A percentile compares a stretch with the other conserved stretches of the same genome.
Evolutionary conservation across 2,888 invertebrate genomes (phyloP).

Genomic region (Phyllotreta striolata): DNA sequence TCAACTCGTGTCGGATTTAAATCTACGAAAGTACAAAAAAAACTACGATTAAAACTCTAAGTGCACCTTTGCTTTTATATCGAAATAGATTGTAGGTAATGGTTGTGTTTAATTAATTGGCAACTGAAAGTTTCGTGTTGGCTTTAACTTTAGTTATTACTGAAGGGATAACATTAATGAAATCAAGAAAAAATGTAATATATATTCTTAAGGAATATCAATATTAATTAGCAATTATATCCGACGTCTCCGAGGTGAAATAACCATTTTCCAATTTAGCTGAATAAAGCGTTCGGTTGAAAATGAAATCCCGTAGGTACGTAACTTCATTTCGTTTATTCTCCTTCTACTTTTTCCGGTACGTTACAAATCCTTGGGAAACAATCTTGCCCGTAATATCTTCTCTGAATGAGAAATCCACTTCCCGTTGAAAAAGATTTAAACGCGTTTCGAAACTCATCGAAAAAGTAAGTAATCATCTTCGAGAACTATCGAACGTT

Average conservation of each 20-base stretch:
- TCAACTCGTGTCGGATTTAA: background rate
- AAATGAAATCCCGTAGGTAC: conserved; percentile 7
- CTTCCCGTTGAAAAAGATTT: conserved; percentile 32
- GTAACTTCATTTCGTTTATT: conserved; percentile 12
- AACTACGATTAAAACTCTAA: too few species aligned
- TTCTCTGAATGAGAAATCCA: conserved; percentile 26
- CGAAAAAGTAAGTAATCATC: conserved; percentile 40
- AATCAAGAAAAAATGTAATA: too few species aligned
- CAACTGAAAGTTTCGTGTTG: too few species aligned
- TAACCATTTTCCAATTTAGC: background rate
- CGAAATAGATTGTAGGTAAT: too few species aligned
- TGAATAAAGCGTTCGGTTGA: background rate
- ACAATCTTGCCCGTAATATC: conserved; percentile 28
- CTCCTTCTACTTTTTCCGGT: too few species aligned
- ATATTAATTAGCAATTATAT: too few species aligned
- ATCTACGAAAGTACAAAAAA: background rate
- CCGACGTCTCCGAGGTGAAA: background rate
- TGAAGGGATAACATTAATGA: too few species aligned
- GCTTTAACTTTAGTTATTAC: too few species aligned
- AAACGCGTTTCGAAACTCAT: conserved; percentile 30
- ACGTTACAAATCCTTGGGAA: conserved; percentile 17
- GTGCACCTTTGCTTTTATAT: too few species aligned
- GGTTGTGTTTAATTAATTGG: too few species aligned
- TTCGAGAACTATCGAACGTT: conserved; percentile 36
- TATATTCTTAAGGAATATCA: too few species aligned